Evolutionary conservation across 2,113 vertebrate genomes (phyloP).

Genomic region (Ginglymostoma cirratum): DNA sequence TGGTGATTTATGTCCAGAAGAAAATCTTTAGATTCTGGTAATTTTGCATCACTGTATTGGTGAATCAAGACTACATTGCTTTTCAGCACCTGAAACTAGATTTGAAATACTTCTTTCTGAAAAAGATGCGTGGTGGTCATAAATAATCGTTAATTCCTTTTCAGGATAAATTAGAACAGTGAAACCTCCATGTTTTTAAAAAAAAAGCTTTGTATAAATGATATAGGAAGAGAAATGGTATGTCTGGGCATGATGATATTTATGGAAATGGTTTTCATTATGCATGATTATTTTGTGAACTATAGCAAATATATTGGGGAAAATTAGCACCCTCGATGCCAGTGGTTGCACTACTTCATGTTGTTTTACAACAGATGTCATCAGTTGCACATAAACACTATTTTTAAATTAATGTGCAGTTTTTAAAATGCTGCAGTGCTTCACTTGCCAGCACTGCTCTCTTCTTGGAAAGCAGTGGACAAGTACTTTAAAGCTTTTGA

Average conservation of each 20-base stretch:
- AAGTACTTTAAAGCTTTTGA: background rate
- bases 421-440: background rate
- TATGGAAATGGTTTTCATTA: background rate
- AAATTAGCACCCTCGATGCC: background rate
- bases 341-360: background rate
- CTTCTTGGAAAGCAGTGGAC: background rate
- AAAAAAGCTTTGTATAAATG: background rate
- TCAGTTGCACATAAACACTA: background rate
- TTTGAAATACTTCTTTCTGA: background rate
- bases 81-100: background rate
- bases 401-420: background rate
- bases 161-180: background rate
- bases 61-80: background rate
- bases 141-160: background rate
- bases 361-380: background rate
- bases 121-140: background rate
- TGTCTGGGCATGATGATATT: background rate
- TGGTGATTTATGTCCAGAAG: background rate
- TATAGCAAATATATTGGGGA: background rate
- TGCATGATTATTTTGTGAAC: background rate
- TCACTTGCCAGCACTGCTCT: background rate
- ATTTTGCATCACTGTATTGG: background rate
- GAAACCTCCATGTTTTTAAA: background rate
- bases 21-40: background rate
- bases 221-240: background rate